phyloP scores from a whole-genome alignment of 2,888 invertebrate species.

The Netelia inedita region DNA sequence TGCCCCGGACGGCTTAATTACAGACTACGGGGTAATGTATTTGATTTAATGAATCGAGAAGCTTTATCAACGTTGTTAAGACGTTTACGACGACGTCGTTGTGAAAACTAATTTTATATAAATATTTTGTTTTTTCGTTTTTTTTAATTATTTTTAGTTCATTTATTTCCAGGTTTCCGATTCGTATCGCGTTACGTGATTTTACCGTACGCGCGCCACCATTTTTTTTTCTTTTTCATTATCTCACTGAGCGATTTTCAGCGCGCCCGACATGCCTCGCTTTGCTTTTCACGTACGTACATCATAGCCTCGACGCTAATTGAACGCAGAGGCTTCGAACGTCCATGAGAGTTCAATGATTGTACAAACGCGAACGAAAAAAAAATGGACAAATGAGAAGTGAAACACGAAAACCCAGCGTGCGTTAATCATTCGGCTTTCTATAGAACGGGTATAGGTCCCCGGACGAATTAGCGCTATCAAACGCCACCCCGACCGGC shows the following conservation, averaged over 20 bases:
- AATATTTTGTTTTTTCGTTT: background rate
- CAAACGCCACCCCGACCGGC: conserved; percentile 17
- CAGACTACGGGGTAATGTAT: conserved; percentile 23
- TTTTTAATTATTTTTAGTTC: no score
- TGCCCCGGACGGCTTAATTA: conserved; percentile 59
- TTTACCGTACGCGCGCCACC: no score
- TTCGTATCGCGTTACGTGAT: no score
- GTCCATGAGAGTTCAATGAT: conserved; percentile 48
- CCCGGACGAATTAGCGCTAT: conserved; percentile 50
- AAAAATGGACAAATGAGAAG: conserved; percentile 1
- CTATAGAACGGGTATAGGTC: background rate
- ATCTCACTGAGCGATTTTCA: background rate
- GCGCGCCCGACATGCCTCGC: background rate
- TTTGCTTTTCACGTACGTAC: background rate
- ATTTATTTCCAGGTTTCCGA: no score
- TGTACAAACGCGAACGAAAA: conserved; percentile 7
- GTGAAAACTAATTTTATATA: background rate
- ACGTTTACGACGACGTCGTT: background rate
- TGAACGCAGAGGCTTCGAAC: conserved; percentile 21
- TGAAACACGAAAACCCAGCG: conserved; percentile 18
- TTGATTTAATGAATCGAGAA: conserved; percentile 63
- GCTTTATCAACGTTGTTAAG: conserved; percentile 30
- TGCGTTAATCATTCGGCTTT: conserved; percentile 50
- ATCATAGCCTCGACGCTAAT: conserved; percentile 3
- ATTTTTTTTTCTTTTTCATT: background rate